Percentiles rank a stretch among this genome's conserved stretches.
phyloP scores from a whole-genome alignment of 2,797 vertebrate genomes.

The Bryconaethiops microstoma region DNA sequence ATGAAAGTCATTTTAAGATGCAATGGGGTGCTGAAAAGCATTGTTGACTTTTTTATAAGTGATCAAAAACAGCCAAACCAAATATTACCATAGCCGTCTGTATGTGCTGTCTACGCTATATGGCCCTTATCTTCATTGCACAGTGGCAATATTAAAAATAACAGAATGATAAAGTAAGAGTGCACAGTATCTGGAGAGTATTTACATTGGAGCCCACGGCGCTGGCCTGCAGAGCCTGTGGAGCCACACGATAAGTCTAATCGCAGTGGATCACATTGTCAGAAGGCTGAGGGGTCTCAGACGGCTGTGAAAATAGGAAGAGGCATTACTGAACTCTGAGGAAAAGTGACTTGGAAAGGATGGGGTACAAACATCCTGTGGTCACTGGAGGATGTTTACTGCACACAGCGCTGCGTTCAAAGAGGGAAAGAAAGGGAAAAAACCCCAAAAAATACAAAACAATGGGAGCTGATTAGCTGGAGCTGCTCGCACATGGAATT shows the following conservation, averaged over 20 bases:
- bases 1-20: neutral
- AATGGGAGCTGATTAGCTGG: neutral
- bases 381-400: slow-evolving; percentile 68
- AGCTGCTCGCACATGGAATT: neutral
- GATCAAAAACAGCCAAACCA: slow-evolving; percentile 14
- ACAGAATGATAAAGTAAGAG: neutral
- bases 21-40: neutral
- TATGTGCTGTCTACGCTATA: slow-evolving; percentile 26
- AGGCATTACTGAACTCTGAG: slow-evolving; percentile 40
- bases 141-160: slow-evolving; percentile 26
- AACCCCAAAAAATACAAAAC: neutral
- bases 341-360: slow-evolving; percentile 48
- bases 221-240: neutral
- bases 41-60: neutral
- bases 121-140: slow-evolving; percentile 34
- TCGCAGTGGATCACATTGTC: slow-evolving; percentile 20
- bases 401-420: slow-evolving; percentile 39
- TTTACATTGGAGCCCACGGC: slow-evolving; percentile 7
- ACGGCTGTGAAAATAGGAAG: slow-evolving; percentile 41
- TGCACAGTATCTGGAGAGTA: neutral
- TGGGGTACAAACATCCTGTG: slow-evolving; percentile 65
- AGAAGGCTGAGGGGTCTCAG: slow-evolving; percentile 5
- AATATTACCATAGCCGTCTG: slow-evolving; percentile 10
- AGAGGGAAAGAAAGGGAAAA: neutral
- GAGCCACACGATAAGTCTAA: slow-evolving; percentile 37